Percentiles rank a stretch among this genome's conserved stretches.
phyloP scores from a whole-genome alignment of 1,140 invertebrate genomes.

The Gonioctena quinquepunctata region DNA sequence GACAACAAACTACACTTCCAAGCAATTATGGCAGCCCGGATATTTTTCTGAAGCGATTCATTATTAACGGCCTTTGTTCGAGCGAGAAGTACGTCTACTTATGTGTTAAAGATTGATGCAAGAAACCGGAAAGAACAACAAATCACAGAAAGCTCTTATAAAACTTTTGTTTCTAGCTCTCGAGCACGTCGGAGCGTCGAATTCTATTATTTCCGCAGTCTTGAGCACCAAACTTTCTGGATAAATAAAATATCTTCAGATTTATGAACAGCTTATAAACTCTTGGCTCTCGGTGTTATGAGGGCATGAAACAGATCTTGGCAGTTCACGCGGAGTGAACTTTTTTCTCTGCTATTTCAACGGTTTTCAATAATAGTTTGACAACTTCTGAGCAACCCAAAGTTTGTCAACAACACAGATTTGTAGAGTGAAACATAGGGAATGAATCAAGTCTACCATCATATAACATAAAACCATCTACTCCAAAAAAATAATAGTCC shows the following conservation, averaged over 20 bases:
- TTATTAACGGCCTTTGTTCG: neutral
- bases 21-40: neutral
- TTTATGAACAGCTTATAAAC: conserved; percentile 12
- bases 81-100: conserved; percentile 35
- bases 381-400: no score
- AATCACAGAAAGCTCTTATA: conserved; percentile 2
- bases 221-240: conserved; percentile 7
- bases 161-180: conserved; percentile 13
- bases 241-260: conserved; percentile 15
- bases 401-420: no score
- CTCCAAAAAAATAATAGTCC: no score
- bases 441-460: no score
- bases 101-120: conserved; percentile 11
- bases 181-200: neutral
- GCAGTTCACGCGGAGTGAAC: neutral
- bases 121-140: conserved; percentile 13
- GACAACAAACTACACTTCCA: no score
- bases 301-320: neutral
- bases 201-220: conserved; percentile 13
- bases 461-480: no score
- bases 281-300: neutral
- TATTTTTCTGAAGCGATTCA: neutral
- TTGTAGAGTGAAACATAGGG: no score
- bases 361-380: no score
- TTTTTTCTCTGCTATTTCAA: neutral